Conservation (phyloP, 2,888 invertebrate genomes). For the Diabrotica balteata region DNA sequence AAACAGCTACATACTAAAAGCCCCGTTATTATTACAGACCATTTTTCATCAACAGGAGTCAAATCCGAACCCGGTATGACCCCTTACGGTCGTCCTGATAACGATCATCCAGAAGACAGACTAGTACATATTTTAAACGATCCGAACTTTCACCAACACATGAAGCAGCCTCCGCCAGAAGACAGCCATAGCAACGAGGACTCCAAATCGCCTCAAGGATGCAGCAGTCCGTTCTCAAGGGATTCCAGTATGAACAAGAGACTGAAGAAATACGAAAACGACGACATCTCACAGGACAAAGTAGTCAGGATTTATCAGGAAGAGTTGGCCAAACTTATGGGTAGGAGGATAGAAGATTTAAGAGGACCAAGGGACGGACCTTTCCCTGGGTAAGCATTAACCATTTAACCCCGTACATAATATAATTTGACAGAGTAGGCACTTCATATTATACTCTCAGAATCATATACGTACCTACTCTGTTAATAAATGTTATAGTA, state of each 20-base stretch:
- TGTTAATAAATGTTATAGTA: constrained; percentile 1
- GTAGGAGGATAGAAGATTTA: constrained; percentile 75
- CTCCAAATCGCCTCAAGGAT: constrained; percentile 81
- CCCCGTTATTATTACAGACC: constrained; percentile 56
- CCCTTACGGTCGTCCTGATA: constrained; percentile 77
- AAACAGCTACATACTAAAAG: neutral
- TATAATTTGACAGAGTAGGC: too few species aligned
- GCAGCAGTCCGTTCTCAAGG: constrained; percentile 82
- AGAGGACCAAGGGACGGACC: constrained; percentile 80
- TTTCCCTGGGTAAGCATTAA: constrained; percentile 74
- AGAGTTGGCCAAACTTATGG: constrained; percentile 92
- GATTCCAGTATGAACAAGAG: constrained; percentile 76
- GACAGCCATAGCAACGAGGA: constrained; percentile 78
- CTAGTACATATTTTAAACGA: constrained; percentile 93
- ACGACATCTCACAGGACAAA: constrained; percentile 96
- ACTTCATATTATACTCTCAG: too few species aligned
- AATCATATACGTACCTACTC: neutral
- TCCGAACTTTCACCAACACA: constrained; percentile 79
- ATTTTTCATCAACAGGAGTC: constrained; percentile 66
- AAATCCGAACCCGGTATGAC: constrained; percentile 85
- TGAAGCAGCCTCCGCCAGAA: constrained; percentile 67
- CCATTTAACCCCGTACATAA: neutral
- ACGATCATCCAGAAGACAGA: constrained; percentile 86
- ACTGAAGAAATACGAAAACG: constrained; percentile 87
- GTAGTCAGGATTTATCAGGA: constrained; percentile 94